Evolutionary conservation across 2,797 vertebrate genomes (phyloP), one percentile per base, ranked within the genome.

Genomic region (Amazonetta brasiliensis): DNA sequence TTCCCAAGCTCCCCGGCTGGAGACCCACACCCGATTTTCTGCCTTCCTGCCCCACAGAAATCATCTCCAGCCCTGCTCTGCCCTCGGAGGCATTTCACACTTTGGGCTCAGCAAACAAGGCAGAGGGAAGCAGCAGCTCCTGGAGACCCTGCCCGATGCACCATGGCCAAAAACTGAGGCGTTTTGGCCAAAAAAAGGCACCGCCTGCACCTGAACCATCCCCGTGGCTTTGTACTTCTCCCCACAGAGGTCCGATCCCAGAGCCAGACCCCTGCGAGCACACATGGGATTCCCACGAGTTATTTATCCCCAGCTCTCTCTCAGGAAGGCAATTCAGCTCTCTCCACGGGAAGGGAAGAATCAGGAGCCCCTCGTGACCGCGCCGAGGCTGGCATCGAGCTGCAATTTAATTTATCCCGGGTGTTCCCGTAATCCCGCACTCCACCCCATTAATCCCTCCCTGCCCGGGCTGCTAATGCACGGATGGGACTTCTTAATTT

Each of bases 1-100:
- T 30, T 31, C 60, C 41, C 58, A 12, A 19, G 8, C 75, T 71
- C 89, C 85, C 5, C 1, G 68, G 56, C 41, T 87, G 17, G 56
- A 93, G 78, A 87, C 83, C 89, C 89, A 74, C 93, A n/a, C 87
- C 92, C 23, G 33, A 95, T 95, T 93, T 89, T 87, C 95, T 91
- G 84, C 90, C 66, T 92, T 93, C 89, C 84, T 68, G 72, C 4
- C 0, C 78, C 55, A 85, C 75, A 91, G 55, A 77, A 92, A 35
- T 63, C 11, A 80, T 44, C 95, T 80, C 48, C 21, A 80, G 86
- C 37, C 94, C 93, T 37, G 43, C 86, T 86, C 81, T 82, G 63
- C 37, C 48, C 73, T 79, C 33, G 20, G 54, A 68, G 1, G 5
- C 1, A 0, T 62, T 59, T 52, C 33, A 52, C 28, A 4, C 58